Base-by-base conservation (phyloP, 2,113 vertebrate species). In the Sialia sialis region DNA sequence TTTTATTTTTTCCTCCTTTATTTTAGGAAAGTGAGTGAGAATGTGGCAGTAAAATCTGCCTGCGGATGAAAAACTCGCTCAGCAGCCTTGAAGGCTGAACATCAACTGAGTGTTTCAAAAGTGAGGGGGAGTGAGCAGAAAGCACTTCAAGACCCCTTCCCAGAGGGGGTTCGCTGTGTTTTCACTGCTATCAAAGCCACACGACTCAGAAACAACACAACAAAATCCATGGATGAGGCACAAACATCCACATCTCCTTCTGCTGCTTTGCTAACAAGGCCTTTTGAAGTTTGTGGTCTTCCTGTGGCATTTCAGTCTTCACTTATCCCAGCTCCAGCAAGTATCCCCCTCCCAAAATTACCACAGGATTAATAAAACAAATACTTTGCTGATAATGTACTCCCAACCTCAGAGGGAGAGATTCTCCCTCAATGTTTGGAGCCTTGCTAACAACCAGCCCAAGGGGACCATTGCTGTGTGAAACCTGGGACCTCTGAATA, bases 11-110 rank as follows among this genome's bases (percentile, higher is more conserved):
- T 1, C 0, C 4, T 32, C 38, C 13, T 94, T 97, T 96, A 92
- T 97, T 97, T 97, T 96, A 92, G 66, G 95, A 93, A 96, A 92
- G 58, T 2, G 3, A 95, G 89, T 84, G 89, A 90, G 94, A 93
- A 89, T 23, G 91, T 44, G 11, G 74, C 94, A 94, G 93, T 64
- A 94, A 82, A 94, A 96, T 90, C 86, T 84, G 84, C 81, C 84
- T 84, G 91, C 3, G 5, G 91, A 82, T 87, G 81, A 92, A 93
- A 92, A 90, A 58, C 58, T 79, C 11, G 0, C 36, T 87, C 60
- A 26, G 68, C 93, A 77, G 87, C 89, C 80, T 76, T 55, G 41
- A 90, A 90, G 64, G 32, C 82, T 81, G 79, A 95, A 85, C 72
- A 48, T 84, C 79, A 62, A 43, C 83, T 3, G 76, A 6, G 32